Evolutionary conservation across 2,797 vertebrate species (phyloP).

Genomic region (Sebastes vulpes): DNA sequence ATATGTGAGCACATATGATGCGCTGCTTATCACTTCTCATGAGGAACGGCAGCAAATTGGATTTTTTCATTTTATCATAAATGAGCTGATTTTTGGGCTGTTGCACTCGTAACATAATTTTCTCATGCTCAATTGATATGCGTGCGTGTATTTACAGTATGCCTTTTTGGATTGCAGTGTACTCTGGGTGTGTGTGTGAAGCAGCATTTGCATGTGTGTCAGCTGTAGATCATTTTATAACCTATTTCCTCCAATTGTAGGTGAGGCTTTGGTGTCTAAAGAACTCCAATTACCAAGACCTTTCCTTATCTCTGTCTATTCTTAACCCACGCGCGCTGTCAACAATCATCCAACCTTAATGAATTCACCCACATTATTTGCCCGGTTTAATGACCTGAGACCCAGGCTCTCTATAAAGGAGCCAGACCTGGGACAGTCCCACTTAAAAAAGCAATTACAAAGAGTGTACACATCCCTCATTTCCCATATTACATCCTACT

Average conservation of each 20-base stretch:
- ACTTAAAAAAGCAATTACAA: slow-evolving; percentile 71
- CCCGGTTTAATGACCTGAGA: slow-evolving; percentile 78
- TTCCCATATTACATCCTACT: slow-evolving; percentile 33
- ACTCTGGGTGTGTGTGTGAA: neutral
- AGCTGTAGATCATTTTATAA: slow-evolving; percentile 49
- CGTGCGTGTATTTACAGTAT: slow-evolving; percentile 7
- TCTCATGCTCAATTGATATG: slow-evolving; percentile 37
- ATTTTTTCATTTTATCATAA: slow-evolving; percentile 62
- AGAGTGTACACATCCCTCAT: slow-evolving; percentile 32
- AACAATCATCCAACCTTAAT: slow-evolving; percentile 72
- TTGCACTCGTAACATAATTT: slow-evolving; percentile 48
- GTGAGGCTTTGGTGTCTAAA: slow-evolving; percentile 34
- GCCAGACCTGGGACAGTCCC: slow-evolving; percentile 60
- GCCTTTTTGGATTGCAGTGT: slow-evolving; percentile 5
- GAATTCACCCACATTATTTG: slow-evolving; percentile 74
- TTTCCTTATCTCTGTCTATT: slow-evolving; percentile 61
- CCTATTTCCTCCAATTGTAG: slow-evolving; percentile 46
- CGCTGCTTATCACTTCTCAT: slow-evolving; percentile 54
- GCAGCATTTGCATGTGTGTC: slow-evolving; percentile 19
- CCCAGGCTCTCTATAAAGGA: slow-evolving; percentile 45
- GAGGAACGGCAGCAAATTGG: slow-evolving; percentile 56
- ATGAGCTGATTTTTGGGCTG: slow-evolving; percentile 50
- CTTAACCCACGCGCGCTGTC: slow-evolving; percentile 46
- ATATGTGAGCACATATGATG: neutral
- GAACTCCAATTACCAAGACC: slow-evolving; percentile 62